These are phyloP conservation scores for Erpornis zantholeuca DNA, from an alignment of 2,113 vertebrate species.

Conservation along the genomic window DNA sequence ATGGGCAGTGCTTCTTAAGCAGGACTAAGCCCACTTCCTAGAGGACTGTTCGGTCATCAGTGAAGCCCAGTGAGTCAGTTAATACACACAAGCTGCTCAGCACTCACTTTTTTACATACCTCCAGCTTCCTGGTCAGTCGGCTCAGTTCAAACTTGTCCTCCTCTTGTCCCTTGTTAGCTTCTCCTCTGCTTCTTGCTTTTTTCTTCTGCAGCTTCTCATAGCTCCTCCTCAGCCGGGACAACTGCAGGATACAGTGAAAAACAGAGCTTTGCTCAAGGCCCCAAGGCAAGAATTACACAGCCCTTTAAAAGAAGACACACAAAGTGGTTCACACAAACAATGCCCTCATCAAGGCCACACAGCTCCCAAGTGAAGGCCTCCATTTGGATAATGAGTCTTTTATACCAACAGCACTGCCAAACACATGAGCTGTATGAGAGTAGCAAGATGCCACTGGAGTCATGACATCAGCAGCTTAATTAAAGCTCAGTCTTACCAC, in stretches of 20 bases:
- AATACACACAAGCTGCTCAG: neutral
- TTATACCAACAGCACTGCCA: neutral
- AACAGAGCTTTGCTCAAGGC: neutral
- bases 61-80: neutral
- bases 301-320: neutral
- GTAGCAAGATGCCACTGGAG: neutral
- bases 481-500: neutral
- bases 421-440: neutral
- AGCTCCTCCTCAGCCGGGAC: conserved; percentile 86
- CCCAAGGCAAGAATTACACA: neutral
- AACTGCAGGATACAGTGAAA: conserved; percentile 74
- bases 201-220: conserved; percentile 89
- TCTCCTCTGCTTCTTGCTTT: conserved; percentile 74
- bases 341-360: neutral
- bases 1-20: neutral
- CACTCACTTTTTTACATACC: conserved; percentile 64
- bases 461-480: neutral
- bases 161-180: conserved; percentile 66
- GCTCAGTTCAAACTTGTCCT: conserved; percentile 76
- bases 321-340: neutral
- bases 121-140: conserved; percentile 79
- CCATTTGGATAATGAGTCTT: neutral
- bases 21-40: neutral
- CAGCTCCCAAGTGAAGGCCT: neutral
- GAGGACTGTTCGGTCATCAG: neutral